Evolutionary conservation across 2,113 vertebrate species (phyloP).

Genomic region (Promerops cafer): DNA sequence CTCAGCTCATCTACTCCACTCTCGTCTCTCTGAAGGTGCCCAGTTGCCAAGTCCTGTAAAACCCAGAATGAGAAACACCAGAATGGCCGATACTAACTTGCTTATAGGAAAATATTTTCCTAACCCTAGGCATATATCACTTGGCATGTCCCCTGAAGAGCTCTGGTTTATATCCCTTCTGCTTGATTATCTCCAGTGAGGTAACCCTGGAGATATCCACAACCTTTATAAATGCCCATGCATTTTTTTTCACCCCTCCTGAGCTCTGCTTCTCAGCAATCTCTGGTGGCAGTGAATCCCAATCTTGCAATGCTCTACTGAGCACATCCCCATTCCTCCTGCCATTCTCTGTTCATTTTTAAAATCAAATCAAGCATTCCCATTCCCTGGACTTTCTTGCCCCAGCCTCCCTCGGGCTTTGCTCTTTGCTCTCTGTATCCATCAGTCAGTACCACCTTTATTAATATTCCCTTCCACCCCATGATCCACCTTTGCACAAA

Average conservation of each 20-base stretch:
- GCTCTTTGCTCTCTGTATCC: not conserved
- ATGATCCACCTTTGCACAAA: not conserved
- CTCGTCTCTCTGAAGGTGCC: not conserved
- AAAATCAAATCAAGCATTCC: not conserved
- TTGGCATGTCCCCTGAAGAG: not conserved
- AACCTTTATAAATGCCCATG: not conserved
- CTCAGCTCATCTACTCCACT: not conserved
- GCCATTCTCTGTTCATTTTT: not conserved
- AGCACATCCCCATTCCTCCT: not conserved
- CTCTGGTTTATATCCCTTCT: not conserved
- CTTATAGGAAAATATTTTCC: slow-evolving; percentile 14
- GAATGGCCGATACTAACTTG: not conserved
- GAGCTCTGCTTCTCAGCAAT: rapidly evolving
- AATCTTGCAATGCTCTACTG: not conserved
- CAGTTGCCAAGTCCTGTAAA: not conserved
- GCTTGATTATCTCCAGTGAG: slow-evolving; percentile 6
- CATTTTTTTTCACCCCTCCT: not conserved
- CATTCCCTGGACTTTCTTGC: not conserved
- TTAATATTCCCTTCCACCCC: not conserved
- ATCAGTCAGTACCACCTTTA: not conserved
- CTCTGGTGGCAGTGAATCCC: not conserved
- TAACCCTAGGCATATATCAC: not conserved
- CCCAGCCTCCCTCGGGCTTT: not conserved
- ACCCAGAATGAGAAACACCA: not conserved
- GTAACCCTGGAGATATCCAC: not conserved